Percentiles rank a stretch among this genome's conserved stretches.
phyloP scores from a whole-genome alignment of 2,888 invertebrate genomes.

The Kuschelorhynchus macadamiae region DNA sequence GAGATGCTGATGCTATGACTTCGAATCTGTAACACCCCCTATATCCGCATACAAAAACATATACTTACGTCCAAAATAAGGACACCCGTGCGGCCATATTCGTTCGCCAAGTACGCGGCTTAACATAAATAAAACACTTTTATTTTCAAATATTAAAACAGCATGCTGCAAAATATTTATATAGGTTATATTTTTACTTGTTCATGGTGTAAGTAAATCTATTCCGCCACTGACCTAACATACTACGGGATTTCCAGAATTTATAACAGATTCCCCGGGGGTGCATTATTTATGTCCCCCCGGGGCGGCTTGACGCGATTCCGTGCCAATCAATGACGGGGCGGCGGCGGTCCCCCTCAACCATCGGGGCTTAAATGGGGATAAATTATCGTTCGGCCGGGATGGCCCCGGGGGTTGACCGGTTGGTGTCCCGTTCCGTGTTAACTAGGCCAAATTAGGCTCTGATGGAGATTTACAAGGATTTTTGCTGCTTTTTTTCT shows the following conservation, averaged over 20 bases:
- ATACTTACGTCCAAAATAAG: too few relatives aligned
- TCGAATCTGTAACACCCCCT: too few relatives aligned
- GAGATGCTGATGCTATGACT: too few relatives aligned
- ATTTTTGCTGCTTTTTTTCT: too few relatives aligned
- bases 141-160: too few relatives aligned
- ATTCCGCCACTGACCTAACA: constrained; percentile 48
- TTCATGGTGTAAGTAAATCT: too few relatives aligned
- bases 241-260: constrained; percentile 59
- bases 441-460: constrained; percentile 45
- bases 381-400: constrained; percentile 63
- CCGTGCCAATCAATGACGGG: constrained; percentile 66
- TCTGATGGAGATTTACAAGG: constrained; percentile 25
- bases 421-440: constrained; percentile 36
- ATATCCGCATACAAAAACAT: too few relatives aligned
- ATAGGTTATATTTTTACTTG: too few relatives aligned
- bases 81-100: too few relatives aligned
- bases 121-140: too few relatives aligned
- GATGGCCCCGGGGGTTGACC: constrained; percentile 31
- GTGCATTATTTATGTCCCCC: constrained; percentile 67
- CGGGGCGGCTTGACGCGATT: constrained; percentile 66
- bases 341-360: constrained; percentile 58
- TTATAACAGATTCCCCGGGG: constrained; percentile 64
- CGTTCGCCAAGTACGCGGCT: too few relatives aligned
- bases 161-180: too few relatives aligned
- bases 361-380: constrained; percentile 62